Base-by-base conservation (phyloP, 2,113 vertebrate species). In the Gadus macrocephalus region DNA sequence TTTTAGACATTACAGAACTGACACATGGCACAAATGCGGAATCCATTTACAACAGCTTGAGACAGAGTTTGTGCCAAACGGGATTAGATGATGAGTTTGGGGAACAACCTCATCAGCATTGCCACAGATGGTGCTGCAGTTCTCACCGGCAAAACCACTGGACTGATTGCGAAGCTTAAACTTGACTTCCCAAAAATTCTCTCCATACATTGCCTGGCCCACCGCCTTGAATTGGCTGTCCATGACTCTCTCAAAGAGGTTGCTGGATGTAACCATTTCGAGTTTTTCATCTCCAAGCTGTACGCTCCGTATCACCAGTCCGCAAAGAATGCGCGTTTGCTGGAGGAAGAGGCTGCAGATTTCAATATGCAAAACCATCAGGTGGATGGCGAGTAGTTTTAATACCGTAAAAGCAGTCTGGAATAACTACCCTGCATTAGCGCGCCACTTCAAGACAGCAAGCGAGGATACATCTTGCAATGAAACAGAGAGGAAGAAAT, bases 1-100 rank as follows among this genome's bases (percentile, higher is more conserved):
- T 53, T 53, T 53, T 53, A 53, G 49, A 53, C 49, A 53, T 53
- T 53, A 12, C 12, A 53, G 49, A 53, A 53, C 89, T 91, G 66
- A 16, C 16, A 64, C 8, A 31, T 14, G 56, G 17, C 56, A 11
- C 56, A 59, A 2, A 35, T 66, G 27, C 27, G 14, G 27, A 66
- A n/a, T 38, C 64, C 1, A 16, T 59, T 59, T 59, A 59, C 56
- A 59, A n/a, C 56, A 59, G 11, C 56, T 59, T 59, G 56, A 59
- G 56, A 59, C 56, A 59, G 56, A 59, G 56, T 17, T 59, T 59
- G 8, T 17, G 56, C 56, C 56, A 8, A 59, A 16, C 15, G 17
- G 56, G 56, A 59, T 59, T 59, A 59, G 56, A 59, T 16, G 11
- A 59, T 59, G 15, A 11, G 11, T 59, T n/a, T n/a, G n/a, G n/a